phyloP scores from a whole-genome alignment of 2,797 vertebrate genomes.

The Characodon lateralis region DNA sequence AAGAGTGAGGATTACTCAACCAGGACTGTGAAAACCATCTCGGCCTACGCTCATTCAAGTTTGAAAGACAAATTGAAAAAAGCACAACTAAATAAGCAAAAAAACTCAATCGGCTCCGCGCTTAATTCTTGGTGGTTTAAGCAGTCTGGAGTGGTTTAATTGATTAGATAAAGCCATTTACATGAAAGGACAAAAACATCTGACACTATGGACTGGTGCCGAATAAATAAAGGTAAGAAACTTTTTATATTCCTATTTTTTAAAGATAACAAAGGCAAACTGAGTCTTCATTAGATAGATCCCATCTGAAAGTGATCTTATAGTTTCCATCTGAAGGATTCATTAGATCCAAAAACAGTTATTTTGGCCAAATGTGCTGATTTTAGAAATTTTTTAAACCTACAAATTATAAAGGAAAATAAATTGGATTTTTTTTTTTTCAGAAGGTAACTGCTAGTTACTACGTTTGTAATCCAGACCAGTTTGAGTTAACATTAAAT shows the following conservation, averaged over 20 bases:
- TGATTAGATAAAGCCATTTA: background rate
- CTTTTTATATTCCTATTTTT: background rate
- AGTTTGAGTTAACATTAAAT: background rate
- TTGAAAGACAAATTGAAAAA: background rate
- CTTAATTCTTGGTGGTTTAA: background rate
- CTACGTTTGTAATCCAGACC: background rate
- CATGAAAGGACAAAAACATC: background rate
- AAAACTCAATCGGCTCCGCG: too few relatives aligned
- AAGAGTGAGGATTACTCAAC: conserved; percentile 9
- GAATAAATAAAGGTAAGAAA: background rate
- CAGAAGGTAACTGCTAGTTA: background rate
- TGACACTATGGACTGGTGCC: background rate
- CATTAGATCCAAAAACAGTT: background rate
- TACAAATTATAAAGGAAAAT: background rate
- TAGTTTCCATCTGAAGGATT: too few relatives aligned
- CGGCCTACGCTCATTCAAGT: background rate
- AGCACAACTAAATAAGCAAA: too few relatives aligned
- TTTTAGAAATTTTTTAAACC: background rate
- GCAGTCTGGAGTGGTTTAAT: background rate
- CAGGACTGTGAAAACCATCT: background rate
- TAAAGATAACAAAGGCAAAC: background rate
- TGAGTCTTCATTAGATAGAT: background rate
- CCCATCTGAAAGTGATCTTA: too few relatives aligned
- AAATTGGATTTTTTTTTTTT: background rate
- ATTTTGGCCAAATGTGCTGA: background rate